These are phyloP conservation scores for Plebejus argus DNA, from an alignment of 2,888 invertebrate species.

Conservation along the genomic window DNA sequence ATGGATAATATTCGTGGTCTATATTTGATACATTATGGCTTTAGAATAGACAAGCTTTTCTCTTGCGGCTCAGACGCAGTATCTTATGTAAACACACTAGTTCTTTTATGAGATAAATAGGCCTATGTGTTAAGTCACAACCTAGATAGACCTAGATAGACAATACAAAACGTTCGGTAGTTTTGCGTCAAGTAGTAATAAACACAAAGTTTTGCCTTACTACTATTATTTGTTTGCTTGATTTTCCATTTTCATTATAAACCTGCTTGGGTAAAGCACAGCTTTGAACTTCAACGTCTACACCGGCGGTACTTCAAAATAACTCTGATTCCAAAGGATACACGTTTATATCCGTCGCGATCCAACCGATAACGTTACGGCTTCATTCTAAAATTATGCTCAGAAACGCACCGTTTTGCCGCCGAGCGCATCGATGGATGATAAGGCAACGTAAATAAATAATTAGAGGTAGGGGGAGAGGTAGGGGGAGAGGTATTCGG, in stretches of 20 bases:
- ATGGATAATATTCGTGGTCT: neutral
- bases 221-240: neutral
- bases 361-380: constrained; percentile 66
- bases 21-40: neutral
- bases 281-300: neutral
- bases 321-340: constrained; percentile 42
- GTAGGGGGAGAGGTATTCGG: constrained; percentile 51
- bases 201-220: too few species aligned
- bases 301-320: neutral
- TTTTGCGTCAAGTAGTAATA: too few species aligned
- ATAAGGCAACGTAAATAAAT: constrained; percentile 77
- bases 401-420: constrained; percentile 69
- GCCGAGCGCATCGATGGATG: constrained; percentile 76
- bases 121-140: too few species aligned
- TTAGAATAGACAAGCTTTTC: too few species aligned
- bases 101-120: too few species aligned
- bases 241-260: neutral
- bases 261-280: neutral
- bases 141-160: too few species aligned
- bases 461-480: constrained; percentile 68
- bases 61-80: too few species aligned
- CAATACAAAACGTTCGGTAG: too few species aligned
- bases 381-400: constrained; percentile 71
- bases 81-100: too few species aligned
- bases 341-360: constrained; percentile 64